Base-by-base conservation (phyloP, 2,888 invertebrate genomes). In the Drosophila villosipedis region DNA sequence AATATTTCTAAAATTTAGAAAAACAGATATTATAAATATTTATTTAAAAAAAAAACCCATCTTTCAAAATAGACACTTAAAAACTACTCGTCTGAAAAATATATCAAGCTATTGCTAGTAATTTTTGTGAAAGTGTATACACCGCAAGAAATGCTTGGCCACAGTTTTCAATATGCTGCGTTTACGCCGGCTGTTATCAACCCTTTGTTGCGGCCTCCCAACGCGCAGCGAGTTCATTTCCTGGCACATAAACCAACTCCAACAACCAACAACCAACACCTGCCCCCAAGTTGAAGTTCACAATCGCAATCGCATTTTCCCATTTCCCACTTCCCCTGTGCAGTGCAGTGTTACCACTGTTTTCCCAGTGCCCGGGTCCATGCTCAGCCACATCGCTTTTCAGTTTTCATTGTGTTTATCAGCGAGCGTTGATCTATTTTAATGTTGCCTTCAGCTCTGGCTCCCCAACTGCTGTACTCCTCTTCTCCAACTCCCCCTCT, bases 361-460 rank as follows among this genome's bases (percentile, higher is more conserved):
- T 35, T 47, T 59, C 4, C 71, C 25, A 30, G n/a, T 41, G 16
- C 30, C 52, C 1, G 50, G 19, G 52, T 52, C 52, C 63, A 55
- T 55, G 19, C 52, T 52, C 52, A 28, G 35, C 70, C 72, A 61
- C 73, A 59, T 77, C 68, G 81, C 78, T 84, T 71, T 84, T 84
- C 70, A 85, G 83, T 79, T 73, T 79, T 49, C 80, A 76, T 80
- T 80, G 77, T 62, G 60, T 72, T 84, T 89, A 90, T 89, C 89
- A 67, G 64, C n/a, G 19, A 69, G 57, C 83, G 75, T 80, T 82
- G 90, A 89, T 89, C 89, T 88, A 85, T 88, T 89, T 89, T 81
- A 81, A 82, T 90, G 89, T 73, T 64, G 60, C 75, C 72, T 62
- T 47, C 58, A 59, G 55, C 74, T 39, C 43, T 19, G 49, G 59